Base-by-base conservation (phyloP, 1,140 invertebrate species). In the Rhynchophorus ferrugineus region DNA sequence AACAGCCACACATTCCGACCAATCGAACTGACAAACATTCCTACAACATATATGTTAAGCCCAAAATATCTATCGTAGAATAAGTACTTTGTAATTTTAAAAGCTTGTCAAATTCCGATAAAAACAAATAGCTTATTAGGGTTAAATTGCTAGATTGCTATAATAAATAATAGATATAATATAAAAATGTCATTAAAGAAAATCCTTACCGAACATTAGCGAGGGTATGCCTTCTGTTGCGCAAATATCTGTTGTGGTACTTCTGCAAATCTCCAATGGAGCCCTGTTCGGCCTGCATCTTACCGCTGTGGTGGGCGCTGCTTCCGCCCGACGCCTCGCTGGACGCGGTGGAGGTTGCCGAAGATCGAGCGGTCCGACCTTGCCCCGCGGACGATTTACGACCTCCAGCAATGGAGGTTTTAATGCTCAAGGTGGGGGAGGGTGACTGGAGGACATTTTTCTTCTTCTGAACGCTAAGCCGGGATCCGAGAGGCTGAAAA, bases 191-290 rank as follows among this genome's bases (percentile, higher is more conserved):
- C n/a, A n/a, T n/a, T n/a, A n/a, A n/a, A n/a, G n/a, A n/a, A n/a
- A n/a, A n/a, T n/a, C 11, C 87, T 89, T 70, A 90, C 87, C 87
- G 85, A 72, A 91, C 87, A 71, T 89, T 89, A 46, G 88, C 88
- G 58, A 91, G 74, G 3, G 88, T 91, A 68, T 91, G 88, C 34
- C 88, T 76, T 18, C 88, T 76, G 62, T 85, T 89, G 67, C 87
- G 80, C 46, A 89, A 78, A 69, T 85, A 86, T 58, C 83, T 71
- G 62, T 86, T 88, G 65, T 90, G 88, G 68, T 90, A 90, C 61
- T 86, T 87, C 61, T 89, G 83, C 48, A 91, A 77, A 66, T 89
- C 87, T 37, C 86, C 86, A 65, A 91, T 89, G 70, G 85, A 86
- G 34, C 88, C 88, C 67, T 88, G 86, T 71, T 91, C 88, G 45